Percentiles rank a stretch among this genome's conserved stretches.
Conservation (phyloP, 2,113 vertebrate species). For the Vulpes vulpes region DNA sequence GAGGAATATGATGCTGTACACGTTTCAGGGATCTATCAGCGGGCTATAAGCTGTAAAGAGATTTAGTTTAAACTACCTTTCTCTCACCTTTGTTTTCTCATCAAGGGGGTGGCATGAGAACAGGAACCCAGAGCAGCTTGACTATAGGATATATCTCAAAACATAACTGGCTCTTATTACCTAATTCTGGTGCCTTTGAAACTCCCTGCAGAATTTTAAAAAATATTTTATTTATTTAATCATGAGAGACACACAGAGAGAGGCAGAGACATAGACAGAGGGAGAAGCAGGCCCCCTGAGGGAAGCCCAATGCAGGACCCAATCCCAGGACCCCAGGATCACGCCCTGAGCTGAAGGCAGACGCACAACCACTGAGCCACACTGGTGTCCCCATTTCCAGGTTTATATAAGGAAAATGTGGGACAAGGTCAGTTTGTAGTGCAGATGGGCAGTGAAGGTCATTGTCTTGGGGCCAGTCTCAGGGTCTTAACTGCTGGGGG, state of each 20-base stretch:
- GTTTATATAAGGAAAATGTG: neutral
- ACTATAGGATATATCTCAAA: rapidly evolving
- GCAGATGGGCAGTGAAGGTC: neutral
- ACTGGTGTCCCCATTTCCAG: neutral
- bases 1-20: neutral
- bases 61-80: neutral
- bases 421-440: neutral
- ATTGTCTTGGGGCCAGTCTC: neutral
- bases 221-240: no score
- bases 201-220: no score
- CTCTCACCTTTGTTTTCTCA: neutral
- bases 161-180: neutral
- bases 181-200: neutral
- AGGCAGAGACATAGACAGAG: no score
- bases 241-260: no score
- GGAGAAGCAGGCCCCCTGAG: no score
- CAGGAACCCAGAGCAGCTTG: neutral
- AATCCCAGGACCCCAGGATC: no score
- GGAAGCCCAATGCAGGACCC: no score
- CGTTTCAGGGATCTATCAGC: neutral
- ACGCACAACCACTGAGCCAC: no score
- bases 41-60: neutral
- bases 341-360: no score
- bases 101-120: neutral
- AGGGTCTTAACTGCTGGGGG: neutral